These are phyloP conservation scores for Ephialtes manifestator DNA, from an alignment of 2,888 invertebrate species.

Conservation along the genomic window DNA sequence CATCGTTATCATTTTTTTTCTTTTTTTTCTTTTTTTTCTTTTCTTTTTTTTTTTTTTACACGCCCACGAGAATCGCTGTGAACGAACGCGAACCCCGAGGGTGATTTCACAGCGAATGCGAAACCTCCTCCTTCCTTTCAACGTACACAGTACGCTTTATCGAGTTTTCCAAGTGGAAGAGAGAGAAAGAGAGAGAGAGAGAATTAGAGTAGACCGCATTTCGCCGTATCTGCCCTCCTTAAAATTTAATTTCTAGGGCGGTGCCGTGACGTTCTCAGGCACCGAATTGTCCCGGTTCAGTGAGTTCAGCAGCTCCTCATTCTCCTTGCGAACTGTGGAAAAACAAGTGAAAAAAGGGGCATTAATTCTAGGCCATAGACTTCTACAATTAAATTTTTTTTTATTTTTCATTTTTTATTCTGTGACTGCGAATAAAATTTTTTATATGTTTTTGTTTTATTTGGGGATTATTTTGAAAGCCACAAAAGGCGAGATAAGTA, in stretches of 20 bases:
- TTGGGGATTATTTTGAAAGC: neutral
- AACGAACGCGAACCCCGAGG: slow-evolving; percentile 14
- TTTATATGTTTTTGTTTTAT: neutral
- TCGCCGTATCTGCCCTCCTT: slow-evolving; percentile 20
- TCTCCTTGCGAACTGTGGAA: slow-evolving; percentile 95
- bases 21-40: slow-evolving; percentile 2
- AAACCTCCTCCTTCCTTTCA: neutral
- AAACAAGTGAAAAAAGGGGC: slow-evolving; percentile 77
- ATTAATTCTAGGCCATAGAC: neutral
- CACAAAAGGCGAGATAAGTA: no score
- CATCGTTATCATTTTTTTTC: neutral
- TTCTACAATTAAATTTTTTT: neutral
- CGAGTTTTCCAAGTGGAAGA: slow-evolving; percentile 14
- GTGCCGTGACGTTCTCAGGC: slow-evolving; percentile 78
- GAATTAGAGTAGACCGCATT: neutral
- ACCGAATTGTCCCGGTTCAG: slow-evolving; percentile 87
- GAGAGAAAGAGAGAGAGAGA: neutral
- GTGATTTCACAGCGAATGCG: slow-evolving; percentile 21
- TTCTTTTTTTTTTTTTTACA: neutral
- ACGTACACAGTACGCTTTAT: slow-evolving; percentile 12
- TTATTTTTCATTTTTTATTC: neutral
- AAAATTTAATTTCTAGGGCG: slow-evolving; percentile 67
- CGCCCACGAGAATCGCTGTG: slow-evolving; percentile 25
- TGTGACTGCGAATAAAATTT: no score
- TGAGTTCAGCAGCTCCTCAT: slow-evolving; percentile 94